A percentile compares a stretch with the other conserved stretches of the same genome.
These are phyloP conservation scores for Mamestra configurata DNA, from an alignment of 1,140 invertebrate species.

Conservation along the genomic window DNA sequence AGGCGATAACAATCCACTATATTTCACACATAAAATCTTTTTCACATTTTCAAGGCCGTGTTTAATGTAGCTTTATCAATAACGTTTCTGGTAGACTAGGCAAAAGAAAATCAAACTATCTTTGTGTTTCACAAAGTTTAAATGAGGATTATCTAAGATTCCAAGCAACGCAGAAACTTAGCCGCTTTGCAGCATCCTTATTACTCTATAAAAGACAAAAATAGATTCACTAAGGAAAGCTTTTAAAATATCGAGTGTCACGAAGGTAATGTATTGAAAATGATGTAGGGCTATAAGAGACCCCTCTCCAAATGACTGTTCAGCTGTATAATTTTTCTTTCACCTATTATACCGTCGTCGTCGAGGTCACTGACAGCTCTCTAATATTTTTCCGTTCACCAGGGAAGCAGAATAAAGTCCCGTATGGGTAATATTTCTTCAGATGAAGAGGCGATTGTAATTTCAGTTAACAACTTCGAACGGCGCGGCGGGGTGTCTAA, in stretches of 20 bases:
- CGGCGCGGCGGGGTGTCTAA: too few relatives aligned
- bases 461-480: too few relatives aligned
- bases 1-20: too few relatives aligned
- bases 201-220: background rate
- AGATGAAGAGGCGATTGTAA: background rate
- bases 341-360: background rate
- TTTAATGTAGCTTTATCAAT: background rate
- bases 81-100: background rate
- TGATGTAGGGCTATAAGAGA: slow-evolving; percentile 3
- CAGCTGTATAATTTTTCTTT: background rate
- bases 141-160: background rate
- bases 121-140: slow-evolving; percentile 23
- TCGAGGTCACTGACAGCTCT: background rate
- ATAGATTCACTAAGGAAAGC: background rate
- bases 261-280: slow-evolving; percentile 25
- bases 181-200: background rate
- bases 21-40: too few relatives aligned
- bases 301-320: slow-evolving; percentile 12
- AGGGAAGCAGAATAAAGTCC: slow-evolving; percentile 1
- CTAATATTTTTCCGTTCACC: background rate
- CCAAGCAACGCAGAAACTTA: background rate
- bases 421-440: background rate
- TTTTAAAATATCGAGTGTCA: slow-evolving; percentile 27
- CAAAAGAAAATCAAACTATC: background rate
- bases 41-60: background rate